Conservation (phyloP, 2,113 vertebrate species). For the Nycticebus coucang region DNA sequence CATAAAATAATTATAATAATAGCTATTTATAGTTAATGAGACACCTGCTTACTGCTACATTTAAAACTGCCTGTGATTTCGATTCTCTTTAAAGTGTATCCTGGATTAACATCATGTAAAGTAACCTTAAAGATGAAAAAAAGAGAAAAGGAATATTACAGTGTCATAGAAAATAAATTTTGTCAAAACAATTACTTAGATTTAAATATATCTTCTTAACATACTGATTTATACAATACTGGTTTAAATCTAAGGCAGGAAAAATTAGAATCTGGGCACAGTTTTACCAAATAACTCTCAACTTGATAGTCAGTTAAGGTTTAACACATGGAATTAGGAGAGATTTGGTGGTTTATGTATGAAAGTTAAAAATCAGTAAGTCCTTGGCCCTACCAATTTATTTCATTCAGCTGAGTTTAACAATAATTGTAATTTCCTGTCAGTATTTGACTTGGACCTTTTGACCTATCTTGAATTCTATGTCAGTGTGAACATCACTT, state of each 20-base stretch:
- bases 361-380: not conserved
- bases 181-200: not conserved
- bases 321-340: not conserved
- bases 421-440: not conserved
- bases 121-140: slow-evolving; percentile 3
- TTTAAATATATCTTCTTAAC: not conserved
- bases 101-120: not conserved
- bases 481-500: not conserved
- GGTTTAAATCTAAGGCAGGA: not conserved
- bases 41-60: not conserved
- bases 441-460: not conserved
- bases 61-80: not conserved
- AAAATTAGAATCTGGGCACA: not conserved
- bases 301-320: not conserved
- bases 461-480: not conserved
- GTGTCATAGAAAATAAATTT: not conserved
- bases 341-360: not conserved
- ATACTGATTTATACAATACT: not conserved
- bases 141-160: not conserved
- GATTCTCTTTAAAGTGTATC: no score
- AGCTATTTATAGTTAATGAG: not conserved
- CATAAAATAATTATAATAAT: not conserved
- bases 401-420: not conserved
- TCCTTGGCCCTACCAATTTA: not conserved
- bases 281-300: not conserved